Evolutionary conservation across 2,888 invertebrate species (phyloP).

Genomic region (Mythimna pallens): DNA sequence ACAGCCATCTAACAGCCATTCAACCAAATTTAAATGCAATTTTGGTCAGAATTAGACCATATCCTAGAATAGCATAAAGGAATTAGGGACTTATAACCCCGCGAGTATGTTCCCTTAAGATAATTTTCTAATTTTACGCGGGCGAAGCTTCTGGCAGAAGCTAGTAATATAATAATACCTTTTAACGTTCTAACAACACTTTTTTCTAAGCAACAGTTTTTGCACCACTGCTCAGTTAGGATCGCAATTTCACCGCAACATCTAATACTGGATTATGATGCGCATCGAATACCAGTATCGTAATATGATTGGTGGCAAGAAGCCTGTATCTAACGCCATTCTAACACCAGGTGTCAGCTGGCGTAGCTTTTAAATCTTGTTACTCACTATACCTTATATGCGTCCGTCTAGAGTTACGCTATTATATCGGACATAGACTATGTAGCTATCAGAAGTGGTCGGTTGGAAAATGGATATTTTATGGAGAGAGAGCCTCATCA

Average conservation of each 20-base stretch:
- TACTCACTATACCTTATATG: slow-evolving; percentile 87
- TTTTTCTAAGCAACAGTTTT: not conserved
- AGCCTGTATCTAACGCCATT: slow-evolving; percentile 81
- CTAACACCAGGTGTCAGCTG: slow-evolving; percentile 87
- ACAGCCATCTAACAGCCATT: not conserved
- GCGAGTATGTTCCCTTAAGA: no score
- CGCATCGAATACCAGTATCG: slow-evolving; percentile 51
- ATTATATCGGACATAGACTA: slow-evolving; percentile 78
- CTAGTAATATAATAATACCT: no score
- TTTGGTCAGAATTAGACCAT: no score
- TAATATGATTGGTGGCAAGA: slow-evolving; percentile 58
- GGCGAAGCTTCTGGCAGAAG: no score
- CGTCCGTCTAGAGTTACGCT: slow-evolving; percentile 87
- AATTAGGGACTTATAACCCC: no score
- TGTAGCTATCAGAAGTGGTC: slow-evolving; percentile 34
- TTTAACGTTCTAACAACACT: not conserved
- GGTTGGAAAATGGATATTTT: no score
- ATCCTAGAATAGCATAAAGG: no score
- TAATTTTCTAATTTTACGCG: no score
- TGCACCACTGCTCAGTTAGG: not conserved
- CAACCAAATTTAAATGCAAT: no score
- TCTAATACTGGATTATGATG: slow-evolving; percentile 9
- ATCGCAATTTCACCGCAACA: not conserved
- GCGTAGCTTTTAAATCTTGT: slow-evolving; percentile 88
- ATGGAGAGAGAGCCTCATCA: no score